phyloP scores from a whole-genome alignment of 2,113 vertebrate genomes.

The Dolichallabes microphthalmus region DNA sequence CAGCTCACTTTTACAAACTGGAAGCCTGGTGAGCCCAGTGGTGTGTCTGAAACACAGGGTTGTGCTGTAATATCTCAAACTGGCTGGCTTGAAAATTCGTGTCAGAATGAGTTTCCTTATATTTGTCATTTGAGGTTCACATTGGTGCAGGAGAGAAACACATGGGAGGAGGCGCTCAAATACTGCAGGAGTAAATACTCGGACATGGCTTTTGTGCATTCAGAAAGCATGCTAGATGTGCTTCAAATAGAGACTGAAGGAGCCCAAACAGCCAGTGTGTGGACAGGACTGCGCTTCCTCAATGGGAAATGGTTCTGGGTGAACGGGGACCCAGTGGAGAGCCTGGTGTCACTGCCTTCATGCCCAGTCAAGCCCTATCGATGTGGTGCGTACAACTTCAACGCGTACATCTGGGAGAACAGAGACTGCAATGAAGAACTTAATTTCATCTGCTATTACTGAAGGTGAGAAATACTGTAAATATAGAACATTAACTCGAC shows the following conservation, averaged over 20 bases:
- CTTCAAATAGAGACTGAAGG: not conserved
- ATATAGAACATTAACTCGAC: not conserved
- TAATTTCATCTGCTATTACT: conserved; percentile 9
- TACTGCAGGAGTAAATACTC: conserved; percentile 18
- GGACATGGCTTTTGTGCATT: conserved; percentile 6
- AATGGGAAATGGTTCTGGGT: conserved; percentile 32
- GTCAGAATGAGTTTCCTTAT: fast-evolving
- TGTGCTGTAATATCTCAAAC: not conserved
- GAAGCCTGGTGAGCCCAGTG: not conserved
- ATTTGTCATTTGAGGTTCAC: conserved; percentile 3
- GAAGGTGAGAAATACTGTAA: not conserved
- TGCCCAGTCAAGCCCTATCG: conserved; percentile 40
- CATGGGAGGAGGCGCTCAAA: conserved; percentile 30
- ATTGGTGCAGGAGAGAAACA: conserved; percentile 1
- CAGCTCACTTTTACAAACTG: not conserved
- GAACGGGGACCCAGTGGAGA: not conserved
- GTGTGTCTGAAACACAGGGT: not conserved
- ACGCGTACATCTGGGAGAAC: not conserved
- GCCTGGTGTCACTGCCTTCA: not conserved
- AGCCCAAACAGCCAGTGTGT: conserved; percentile 20
- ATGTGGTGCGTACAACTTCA: conserved; percentile 53
- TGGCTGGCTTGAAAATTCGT: not conserved
- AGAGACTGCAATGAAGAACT: not conserved
- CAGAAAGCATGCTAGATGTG: not conserved
- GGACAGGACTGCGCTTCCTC: conserved; percentile 42